These are phyloP conservation scores for Melangyna quadrimaculata DNA, from an alignment of 2,888 invertebrate genomes.

Conservation along the genomic window DNA sequence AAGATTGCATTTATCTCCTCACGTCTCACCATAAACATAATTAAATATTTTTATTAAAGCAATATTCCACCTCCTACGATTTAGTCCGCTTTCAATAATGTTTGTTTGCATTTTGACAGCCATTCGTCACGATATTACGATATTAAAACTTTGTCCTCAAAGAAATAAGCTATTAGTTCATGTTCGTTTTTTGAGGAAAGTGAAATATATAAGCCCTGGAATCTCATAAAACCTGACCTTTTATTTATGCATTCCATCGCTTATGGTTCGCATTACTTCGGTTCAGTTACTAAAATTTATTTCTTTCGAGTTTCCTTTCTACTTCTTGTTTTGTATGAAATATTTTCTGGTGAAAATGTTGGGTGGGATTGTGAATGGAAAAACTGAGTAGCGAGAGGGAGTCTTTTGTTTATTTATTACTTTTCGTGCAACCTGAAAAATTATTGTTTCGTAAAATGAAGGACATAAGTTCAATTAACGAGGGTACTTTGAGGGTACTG, in stretches of 20 bases:
- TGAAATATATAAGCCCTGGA: slow-evolving; percentile 2
- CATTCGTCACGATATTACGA: slow-evolving; percentile 8
- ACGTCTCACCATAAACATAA: background rate
- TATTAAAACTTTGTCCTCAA: slow-evolving; percentile 6
- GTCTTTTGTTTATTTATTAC: slow-evolving; percentile 2
- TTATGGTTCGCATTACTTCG: slow-evolving; percentile 27
- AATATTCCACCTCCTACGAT: no score
- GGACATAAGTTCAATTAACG: slow-evolving; percentile 16
- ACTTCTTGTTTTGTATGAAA: background rate
- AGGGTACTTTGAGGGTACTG: slow-evolving; percentile 11
- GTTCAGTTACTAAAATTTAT: slow-evolving; percentile 20
- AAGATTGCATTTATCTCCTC: background rate
- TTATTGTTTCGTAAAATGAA: slow-evolving; percentile 16
- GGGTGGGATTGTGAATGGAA: background rate
- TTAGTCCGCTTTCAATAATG: background rate
- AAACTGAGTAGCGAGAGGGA: background rate
- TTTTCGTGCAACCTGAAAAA: slow-evolving; percentile 2
- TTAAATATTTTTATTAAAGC: background rate
- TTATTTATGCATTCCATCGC: slow-evolving; percentile 20
- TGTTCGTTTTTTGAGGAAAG: background rate
- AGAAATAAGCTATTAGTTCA: background rate
- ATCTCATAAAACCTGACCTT: slow-evolving; percentile 37
- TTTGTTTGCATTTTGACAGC: background rate
- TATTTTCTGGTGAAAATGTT: background rate
- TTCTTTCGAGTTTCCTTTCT: background rate